A percentile compares a stretch with the other conserved stretches of the same genome.
These are phyloP conservation scores for Craterocephalus amniculus DNA, from an alignment of 2,797 vertebrate genomes.

Conservation along the genomic window DNA sequence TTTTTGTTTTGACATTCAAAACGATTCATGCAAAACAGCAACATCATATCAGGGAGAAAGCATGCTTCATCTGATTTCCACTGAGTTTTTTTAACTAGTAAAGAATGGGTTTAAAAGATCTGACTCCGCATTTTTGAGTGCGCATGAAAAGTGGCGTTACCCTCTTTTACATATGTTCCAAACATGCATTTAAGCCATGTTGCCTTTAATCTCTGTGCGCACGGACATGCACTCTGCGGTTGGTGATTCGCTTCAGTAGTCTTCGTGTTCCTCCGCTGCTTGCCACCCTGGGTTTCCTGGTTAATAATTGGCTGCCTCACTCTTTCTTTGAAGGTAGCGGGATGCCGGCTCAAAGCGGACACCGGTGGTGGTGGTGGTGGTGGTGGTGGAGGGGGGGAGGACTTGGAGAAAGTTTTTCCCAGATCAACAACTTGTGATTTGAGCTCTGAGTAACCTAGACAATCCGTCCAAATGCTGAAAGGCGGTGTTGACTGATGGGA, in stretches of 20 bases:
- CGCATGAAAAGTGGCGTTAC: slow-evolving; percentile 43
- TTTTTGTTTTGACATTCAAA: slow-evolving; percentile 13
- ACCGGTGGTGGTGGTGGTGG: slow-evolving; percentile 39
- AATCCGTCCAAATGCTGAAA: slow-evolving; percentile 54
- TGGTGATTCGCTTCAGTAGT: slow-evolving; percentile 69
- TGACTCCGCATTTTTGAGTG: slow-evolving; percentile 33
- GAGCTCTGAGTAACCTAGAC: slow-evolving; percentile 56
- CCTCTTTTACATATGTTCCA: slow-evolving; percentile 73
- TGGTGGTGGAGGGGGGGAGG: slow-evolving; percentile 9
- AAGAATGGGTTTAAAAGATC: neutral
- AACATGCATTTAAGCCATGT: slow-evolving; percentile 69
- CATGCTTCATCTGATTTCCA: neutral
- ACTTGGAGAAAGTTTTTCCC: slow-evolving; percentile 58
- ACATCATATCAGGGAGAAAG: neutral
- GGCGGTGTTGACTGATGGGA: slow-evolving; percentile 40
- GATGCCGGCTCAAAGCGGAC: slow-evolving; percentile 58
- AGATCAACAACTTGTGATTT: slow-evolving; percentile 60
- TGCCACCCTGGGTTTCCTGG: slow-evolving; percentile 73
- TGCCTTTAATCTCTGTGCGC: slow-evolving; percentile 74
- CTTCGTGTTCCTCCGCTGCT: slow-evolving; percentile 63
- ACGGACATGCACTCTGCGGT: slow-evolving; percentile 73
- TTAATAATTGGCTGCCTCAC: slow-evolving; percentile 83
- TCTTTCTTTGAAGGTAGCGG: slow-evolving; percentile 73
- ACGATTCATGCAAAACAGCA: neutral
- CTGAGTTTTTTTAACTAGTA: neutral